A percentile compares a stretch with the other conserved stretches of the same genome.
These are phyloP conservation scores for Pristionchus entomophagus DNA, from an alignment of 2,888 invertebrate genomes.

Conservation along the genomic window DNA sequence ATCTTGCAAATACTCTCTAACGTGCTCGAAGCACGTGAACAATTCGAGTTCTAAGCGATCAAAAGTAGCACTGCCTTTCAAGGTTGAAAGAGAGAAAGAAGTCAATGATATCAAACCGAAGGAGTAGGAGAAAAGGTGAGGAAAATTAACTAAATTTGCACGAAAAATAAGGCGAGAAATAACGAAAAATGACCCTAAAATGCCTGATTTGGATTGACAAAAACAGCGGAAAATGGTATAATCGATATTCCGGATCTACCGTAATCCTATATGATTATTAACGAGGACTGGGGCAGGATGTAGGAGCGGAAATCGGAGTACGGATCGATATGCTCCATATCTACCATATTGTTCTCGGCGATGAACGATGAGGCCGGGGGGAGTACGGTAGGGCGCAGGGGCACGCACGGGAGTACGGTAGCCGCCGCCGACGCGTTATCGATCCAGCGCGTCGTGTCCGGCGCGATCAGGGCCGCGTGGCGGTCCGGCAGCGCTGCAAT, in stretches of 20 bases:
- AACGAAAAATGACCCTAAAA: neutral
- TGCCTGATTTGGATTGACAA: neutral
- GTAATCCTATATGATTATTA: slow-evolving; percentile 6
- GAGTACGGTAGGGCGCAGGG: slow-evolving; percentile 14
- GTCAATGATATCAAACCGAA: neutral
- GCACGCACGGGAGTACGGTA: slow-evolving; percentile 3
- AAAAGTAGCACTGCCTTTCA: too few relatives aligned
- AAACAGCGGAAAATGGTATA: neutral
- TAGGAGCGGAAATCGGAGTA: neutral
- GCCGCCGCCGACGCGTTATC: neutral
- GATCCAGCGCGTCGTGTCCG: neutral
- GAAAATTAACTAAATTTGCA: neutral
- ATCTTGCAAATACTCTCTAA: too few relatives aligned
- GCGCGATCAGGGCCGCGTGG: slow-evolving; percentile 14
- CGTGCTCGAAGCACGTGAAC: too few relatives aligned
- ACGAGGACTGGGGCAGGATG: neutral
- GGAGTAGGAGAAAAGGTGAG: neutral
- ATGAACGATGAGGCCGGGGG: neutral
- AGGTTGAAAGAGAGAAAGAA: neutral
- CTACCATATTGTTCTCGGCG: neutral
- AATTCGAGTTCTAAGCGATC: too few relatives aligned
- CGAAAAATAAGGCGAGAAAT: too few relatives aligned
- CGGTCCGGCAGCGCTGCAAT: slow-evolving; percentile 9
- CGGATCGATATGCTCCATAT: neutral
- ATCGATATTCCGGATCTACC: neutral